A percentile compares a stretch with the other conserved stretches of the same genome.
Conservation (phyloP, 2,888 invertebrate species). For the Nebria salina region DNA sequence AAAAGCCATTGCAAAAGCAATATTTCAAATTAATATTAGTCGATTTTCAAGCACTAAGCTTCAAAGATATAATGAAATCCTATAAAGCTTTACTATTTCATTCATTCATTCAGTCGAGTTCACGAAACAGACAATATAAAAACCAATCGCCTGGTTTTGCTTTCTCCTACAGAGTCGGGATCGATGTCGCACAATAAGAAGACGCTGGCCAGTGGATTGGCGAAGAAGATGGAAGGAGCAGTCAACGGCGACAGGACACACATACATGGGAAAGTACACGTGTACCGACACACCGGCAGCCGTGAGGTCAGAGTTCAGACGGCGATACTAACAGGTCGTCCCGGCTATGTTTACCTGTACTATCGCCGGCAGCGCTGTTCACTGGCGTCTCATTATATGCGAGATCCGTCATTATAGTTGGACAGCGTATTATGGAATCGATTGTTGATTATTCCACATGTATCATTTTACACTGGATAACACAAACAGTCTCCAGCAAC, state of each 20-base stretch:
- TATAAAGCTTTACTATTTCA: background rate
- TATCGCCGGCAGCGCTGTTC: slow-evolving; percentile 19
- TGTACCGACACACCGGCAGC: slow-evolving; percentile 5
- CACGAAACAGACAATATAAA: background rate
- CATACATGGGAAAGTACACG: slow-evolving; percentile 6
- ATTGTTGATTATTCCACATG: background rate
- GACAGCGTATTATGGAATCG: background rate
- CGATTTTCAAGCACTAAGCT: background rate
- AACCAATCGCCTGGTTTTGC: background rate
- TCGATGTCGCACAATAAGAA: background rate
- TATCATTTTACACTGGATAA: background rate
- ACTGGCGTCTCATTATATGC: slow-evolving; percentile 28
- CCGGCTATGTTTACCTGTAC: slow-evolving; percentile 33
- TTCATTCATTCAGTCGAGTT: background rate
- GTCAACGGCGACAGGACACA: background rate
- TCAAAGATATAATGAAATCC: background rate
- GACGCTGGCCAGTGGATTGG: background rate
- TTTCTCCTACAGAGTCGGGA: background rate
- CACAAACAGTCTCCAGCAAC: too few relatives aligned
- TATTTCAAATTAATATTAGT: slow-evolving; percentile 1
- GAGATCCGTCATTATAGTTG: slow-evolving; percentile 17
- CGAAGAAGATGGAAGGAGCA: background rate
- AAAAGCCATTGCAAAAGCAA: background rate
- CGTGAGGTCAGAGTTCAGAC: slow-evolving; percentile 35
- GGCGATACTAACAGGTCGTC: slow-evolving; percentile 36